A percentile compares a stretch with the other conserved stretches of the same genome.
Conservation (phyloP, 2,113 vertebrate species). For the Dicentrarchus labrax region DNA sequence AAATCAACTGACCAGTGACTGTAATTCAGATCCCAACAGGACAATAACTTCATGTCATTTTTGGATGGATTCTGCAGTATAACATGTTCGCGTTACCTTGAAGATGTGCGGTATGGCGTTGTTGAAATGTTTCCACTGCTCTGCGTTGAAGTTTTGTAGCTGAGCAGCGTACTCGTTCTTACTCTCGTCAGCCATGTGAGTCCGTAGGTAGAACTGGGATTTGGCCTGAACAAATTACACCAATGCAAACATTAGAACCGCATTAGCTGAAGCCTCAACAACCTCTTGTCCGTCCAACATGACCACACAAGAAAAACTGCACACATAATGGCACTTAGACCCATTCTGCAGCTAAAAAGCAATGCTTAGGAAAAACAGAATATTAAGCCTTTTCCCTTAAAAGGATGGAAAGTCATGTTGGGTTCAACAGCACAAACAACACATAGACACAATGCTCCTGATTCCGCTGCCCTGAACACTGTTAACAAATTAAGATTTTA, state of each 20-base stretch:
- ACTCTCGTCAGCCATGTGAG: constrained; percentile 96
- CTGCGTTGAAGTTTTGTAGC: constrained; percentile 95
- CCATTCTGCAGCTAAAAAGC: background rate
- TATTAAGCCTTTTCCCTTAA: background rate
- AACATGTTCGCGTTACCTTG: constrained; percentile 86
- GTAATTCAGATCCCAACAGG: background rate
- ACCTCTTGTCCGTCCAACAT: background rate
- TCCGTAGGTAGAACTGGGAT: constrained; percentile 93
- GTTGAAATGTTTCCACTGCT: constrained; percentile 98
- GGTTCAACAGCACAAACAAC: background rate
- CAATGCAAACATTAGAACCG: background rate
- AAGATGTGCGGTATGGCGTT: constrained; percentile 97
- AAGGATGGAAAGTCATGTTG: background rate
- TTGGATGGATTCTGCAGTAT: background rate
- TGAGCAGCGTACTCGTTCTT: constrained; percentile 99
- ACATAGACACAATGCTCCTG: background rate
- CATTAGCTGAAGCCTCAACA: background rate
- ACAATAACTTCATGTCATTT: background rate
- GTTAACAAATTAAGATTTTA: background rate
- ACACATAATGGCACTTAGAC: background rate
- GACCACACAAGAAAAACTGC: background rate
- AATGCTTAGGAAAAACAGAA: background rate
- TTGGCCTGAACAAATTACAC: constrained; percentile 87
- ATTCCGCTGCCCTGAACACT: background rate
- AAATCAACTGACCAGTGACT: background rate